Base-by-base conservation (phyloP, 2,888 invertebrate species). In the Heteropelma amictum region DNA sequence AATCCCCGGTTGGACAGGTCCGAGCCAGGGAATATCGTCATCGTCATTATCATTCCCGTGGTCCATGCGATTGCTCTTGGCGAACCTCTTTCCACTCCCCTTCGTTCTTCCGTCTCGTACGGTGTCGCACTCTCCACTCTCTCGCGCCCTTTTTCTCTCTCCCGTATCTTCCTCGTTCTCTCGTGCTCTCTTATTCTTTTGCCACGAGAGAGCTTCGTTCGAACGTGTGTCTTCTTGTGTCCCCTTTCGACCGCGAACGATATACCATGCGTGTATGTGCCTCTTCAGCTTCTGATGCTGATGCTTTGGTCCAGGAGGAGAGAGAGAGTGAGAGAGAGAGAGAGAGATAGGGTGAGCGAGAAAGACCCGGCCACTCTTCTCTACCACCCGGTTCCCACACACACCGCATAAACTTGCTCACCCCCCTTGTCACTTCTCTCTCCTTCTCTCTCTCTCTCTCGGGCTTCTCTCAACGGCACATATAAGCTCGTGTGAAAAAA, bases 21-120 rank as follows among this genome's bases (percentile, higher is more conserved):
- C 76, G 45, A 56, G 14, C 76, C 53, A 60, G 65, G 70, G 76
- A 74, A 77, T 79, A 79, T 78, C 70, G 67, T 77, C 77, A 72
- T 77, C 71, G 76, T 58, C 79, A 76, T 79, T 79, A 79, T 79
- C 79, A 78, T 77, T 77, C 72, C 71, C 77, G 70, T 77, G 72
- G 69, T 69, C 58, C 56, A 64, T 60, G 61, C 73, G 77, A 51
- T 72, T 67, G 49, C 56, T 70, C 68, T 23, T 65, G 67, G 54
- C 51, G 64, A 28, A 69, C 49, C 64, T 71, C 76, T 69, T 69
- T 76, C 61, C 63, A 67, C 58, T 68, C 53, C 73, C 65, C 76
- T 58, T 63, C 26, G 26, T 35, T 61, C 68, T 56, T 56, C 63
- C 40, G 26, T 17, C 42, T 40, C 58, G 58, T 35, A 21, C 49